Evolutionary conservation across 2,888 invertebrate species (phyloP).

Genomic region (Neoascia interrupta): DNA sequence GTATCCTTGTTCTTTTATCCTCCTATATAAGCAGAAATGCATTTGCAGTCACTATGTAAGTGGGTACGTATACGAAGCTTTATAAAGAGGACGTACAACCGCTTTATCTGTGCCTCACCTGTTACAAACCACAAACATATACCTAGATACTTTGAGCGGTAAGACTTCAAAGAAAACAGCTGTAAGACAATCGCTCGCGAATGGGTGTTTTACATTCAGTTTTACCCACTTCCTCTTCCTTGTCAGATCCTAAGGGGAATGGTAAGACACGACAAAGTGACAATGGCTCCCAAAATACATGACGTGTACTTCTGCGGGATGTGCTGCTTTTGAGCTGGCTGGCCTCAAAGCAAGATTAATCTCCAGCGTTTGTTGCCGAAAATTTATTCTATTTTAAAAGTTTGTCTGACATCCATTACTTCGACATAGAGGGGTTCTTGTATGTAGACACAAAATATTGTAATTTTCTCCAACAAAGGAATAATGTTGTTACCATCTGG

Average conservation of each 20-base stretch:
- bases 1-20: not conserved
- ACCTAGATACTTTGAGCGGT: slow-evolving; percentile 28
- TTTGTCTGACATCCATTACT: slow-evolving; percentile 11
- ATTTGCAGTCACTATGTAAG: slow-evolving; percentile 10
- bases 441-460: too few species aligned
- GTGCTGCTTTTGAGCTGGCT: slow-evolving; percentile 49
- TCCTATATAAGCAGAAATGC: slow-evolving; percentile 10
- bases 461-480: too few species aligned
- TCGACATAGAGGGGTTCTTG: not conserved
- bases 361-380: slow-evolving; percentile 34
- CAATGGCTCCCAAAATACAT: slow-evolving; percentile 52
- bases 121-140: slow-evolving; percentile 27
- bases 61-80: not conserved
- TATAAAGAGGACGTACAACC: slow-evolving; percentile 10
- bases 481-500: too few species aligned
- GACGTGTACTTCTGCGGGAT: slow-evolving; percentile 48
- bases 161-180: too few species aligned
- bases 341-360: slow-evolving; percentile 37
- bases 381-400: slow-evolving; percentile 20
- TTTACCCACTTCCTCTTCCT: too few species aligned
- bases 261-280: slow-evolving; percentile 7
- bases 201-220: too few species aligned
- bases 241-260: too few species aligned
- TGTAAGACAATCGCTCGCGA: too few species aligned
- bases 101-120: not conserved